Base-by-base conservation (phyloP, 2,797 vertebrate genomes). In the Salarias fasciatus region DNA sequence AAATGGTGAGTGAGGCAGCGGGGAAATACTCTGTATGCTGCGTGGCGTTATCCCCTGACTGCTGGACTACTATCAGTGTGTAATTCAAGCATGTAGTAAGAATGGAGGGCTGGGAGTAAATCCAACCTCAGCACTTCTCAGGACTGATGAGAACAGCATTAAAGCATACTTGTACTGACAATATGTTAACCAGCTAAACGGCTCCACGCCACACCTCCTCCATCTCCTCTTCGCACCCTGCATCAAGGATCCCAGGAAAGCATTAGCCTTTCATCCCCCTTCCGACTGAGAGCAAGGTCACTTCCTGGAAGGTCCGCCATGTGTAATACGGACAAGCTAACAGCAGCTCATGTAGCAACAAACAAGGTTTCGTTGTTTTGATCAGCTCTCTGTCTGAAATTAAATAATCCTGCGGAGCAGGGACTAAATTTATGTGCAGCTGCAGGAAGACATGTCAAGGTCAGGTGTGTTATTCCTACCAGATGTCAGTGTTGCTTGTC, bases 51-150 rank as follows among this genome's bases (percentile, higher is more conserved):
- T 70, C 71, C 54, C 33, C 46, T 50, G 63, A 24, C 53, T 45
- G 29, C 58, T 45, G 55, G 47, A 56, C 72, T 33, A 31, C 49
- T 63, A 63, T 56, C 69, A 36, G 53, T 66, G 58, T 75, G 67
- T 67, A 59, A 75, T 75, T 68, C 66, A 63, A 78, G 53, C 54
- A 64, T 69, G 55, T 60, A 51, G 53, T 38, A 62, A 50, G 57
- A 71, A 66, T 46, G 56, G 59, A 60, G 14, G 53, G 30, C 42
- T 53, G 53, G 40, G 63, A 63, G 51, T 62, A 75, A 74, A 66
- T 68, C 66, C 33, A 28, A 71, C 69, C 69, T 87, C 76, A 85
- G 80, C 79, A 75, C 60, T 83, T 83, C 67, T 69, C 48, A 61
- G 49, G 51, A 70, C 53, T 63, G 71, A 69, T 54, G 64, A 65